phyloP scores from a whole-genome alignment of 2,113 vertebrate species.

The Lagenorhynchus albirostris region DNA sequence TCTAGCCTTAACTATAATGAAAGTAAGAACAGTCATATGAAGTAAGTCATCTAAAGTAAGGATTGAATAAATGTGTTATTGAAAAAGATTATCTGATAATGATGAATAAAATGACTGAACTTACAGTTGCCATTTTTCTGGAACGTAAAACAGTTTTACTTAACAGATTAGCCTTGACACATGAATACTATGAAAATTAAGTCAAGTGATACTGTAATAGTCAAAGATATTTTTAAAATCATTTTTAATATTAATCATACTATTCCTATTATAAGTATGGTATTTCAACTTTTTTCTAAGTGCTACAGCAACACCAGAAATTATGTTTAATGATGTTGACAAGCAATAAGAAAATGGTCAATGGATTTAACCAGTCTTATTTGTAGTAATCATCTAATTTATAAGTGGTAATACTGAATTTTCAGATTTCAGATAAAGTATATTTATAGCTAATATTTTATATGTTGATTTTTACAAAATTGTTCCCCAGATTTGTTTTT shows the following conservation, averaged over 20 bases:
- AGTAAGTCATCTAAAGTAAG: neutral
- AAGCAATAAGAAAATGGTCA: neutral
- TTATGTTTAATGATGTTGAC: neutral
- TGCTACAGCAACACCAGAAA: neutral
- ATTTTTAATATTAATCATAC: slow-evolving; percentile 64
- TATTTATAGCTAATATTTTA: neutral
- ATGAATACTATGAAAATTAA: slow-evolving; percentile 69
- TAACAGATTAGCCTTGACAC: slow-evolving; percentile 61
- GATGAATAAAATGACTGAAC: slow-evolving; percentile 58
- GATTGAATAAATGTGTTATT: slow-evolving; percentile 32
- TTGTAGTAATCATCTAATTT: slow-evolving; percentile 31
- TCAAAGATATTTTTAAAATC: slow-evolving; percentile 29
- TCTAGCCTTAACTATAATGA: neutral
- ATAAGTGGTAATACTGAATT: slow-evolving; percentile 14
- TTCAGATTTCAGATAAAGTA: slow-evolving; percentile 49
- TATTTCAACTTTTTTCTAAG: neutral
- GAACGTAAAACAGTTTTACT: slow-evolving; percentile 76
- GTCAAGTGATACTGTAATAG: slow-evolving; percentile 63
- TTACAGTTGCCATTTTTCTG: slow-evolving; percentile 51
- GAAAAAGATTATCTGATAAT: slow-evolving; percentile 43
- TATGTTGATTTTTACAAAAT: neutral
- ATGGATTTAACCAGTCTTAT: slow-evolving; percentile 21
- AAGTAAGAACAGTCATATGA: neutral
- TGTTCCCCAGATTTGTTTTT: neutral
- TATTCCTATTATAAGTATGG: slow-evolving; percentile 59